A percentile compares a stretch with the other conserved stretches of the same genome.
Conservation (phyloP, 2,888 invertebrate genomes). For the Napeogenes inachia region DNA sequence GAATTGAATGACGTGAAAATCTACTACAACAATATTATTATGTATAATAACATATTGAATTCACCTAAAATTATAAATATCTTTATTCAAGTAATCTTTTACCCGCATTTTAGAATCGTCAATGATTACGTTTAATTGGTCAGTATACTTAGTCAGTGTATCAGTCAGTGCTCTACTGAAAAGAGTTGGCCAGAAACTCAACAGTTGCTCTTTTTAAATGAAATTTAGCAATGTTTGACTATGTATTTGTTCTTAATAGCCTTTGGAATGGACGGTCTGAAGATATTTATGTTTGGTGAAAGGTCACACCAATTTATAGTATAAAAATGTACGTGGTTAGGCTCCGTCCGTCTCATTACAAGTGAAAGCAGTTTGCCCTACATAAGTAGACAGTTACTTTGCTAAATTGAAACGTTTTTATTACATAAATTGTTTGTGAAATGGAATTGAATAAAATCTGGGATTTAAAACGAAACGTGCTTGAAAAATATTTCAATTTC, state of each 20-base stretch:
- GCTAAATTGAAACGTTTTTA: slow-evolving; percentile 12
- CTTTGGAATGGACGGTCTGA: neutral
- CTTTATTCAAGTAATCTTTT: too few relatives aligned
- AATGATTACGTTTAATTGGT: too few relatives aligned
- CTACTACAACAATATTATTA: slow-evolving; percentile 47
- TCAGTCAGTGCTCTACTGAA: too few relatives aligned
- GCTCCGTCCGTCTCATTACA: slow-evolving; percentile 22
- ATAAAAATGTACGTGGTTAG: slow-evolving; percentile 22
- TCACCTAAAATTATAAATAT: too few relatives aligned
- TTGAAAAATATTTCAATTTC: slow-evolving; percentile 50
- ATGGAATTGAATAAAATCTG: slow-evolving; percentile 13
- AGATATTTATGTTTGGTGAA: slow-evolving; percentile 15
- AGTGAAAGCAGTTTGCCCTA: slow-evolving; percentile 17
- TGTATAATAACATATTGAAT: too few relatives aligned
- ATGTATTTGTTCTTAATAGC: too few relatives aligned
- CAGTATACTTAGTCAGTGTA: too few relatives aligned
- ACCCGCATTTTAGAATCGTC: too few relatives aligned
- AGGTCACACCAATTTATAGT: slow-evolving; percentile 21
- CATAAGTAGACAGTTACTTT: slow-evolving; percentile 19
- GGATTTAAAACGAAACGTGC: slow-evolving; percentile 48
- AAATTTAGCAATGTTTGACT: too few relatives aligned
- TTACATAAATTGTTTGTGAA: slow-evolving; percentile 11
- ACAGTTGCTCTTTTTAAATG: too few relatives aligned
- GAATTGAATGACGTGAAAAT: slow-evolving; percentile 57
- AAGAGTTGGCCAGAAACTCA: too few relatives aligned